A percentile compares a stretch with the other conserved stretches of the same genome.
These are phyloP conservation scores for Leucoma salicis DNA, from an alignment of 2,888 invertebrate genomes.

Conservation along the genomic window DNA sequence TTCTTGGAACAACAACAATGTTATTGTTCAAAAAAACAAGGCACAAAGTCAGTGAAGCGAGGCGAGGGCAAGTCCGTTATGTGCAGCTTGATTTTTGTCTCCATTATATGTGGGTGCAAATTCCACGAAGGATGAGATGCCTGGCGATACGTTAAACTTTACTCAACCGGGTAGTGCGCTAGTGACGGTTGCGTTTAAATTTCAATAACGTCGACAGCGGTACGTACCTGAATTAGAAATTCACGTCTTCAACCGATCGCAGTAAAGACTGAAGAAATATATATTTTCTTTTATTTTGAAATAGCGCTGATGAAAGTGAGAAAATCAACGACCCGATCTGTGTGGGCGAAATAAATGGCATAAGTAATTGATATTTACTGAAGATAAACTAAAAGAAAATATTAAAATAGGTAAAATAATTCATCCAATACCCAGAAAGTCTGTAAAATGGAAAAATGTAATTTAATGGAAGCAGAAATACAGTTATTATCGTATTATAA, in stretches of 20 bases:
- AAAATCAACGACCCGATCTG: conserved; percentile 55
- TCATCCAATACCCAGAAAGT: too few species aligned
- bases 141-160: conserved; percentile 62
- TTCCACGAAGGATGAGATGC: conserved; percentile 73
- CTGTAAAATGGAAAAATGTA: too few species aligned
- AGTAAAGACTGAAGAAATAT: not conserved
- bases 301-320: conserved; percentile 33
- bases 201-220: conserved; percentile 16
- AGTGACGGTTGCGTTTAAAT: conserved; percentile 58
- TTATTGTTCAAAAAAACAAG: conserved; percentile 39
- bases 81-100: conserved; percentile 46
- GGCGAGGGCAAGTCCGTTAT: conserved; percentile 39
- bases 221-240: not conserved
- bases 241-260: not conserved
- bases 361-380: too few species aligned
- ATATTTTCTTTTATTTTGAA: not conserved
- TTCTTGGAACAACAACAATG: too few species aligned
- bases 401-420: too few species aligned
- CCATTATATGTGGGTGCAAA: conserved; percentile 73
- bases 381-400: too few species aligned
- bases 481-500: too few species aligned
- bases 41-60: conserved; percentile 36
- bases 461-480: too few species aligned
- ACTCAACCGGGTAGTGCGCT: conserved; percentile 45
- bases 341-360: too few species aligned